These are phyloP conservation scores for Chaetogeoica ovagalla DNA, from an alignment of 2,888 invertebrate genomes.

Conservation along the genomic window DNA sequence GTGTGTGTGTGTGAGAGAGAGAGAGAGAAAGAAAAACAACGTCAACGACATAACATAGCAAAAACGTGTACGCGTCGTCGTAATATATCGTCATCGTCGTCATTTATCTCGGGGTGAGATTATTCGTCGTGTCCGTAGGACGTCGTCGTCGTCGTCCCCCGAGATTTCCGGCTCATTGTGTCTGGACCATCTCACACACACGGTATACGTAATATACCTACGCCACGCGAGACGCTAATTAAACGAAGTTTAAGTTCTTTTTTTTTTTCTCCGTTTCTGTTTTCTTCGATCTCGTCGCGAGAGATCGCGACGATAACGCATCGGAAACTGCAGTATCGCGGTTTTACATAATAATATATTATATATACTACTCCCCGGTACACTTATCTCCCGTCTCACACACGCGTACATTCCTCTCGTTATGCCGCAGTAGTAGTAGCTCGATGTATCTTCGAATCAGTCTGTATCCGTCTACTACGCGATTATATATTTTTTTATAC, in stretches of 20 bases:
- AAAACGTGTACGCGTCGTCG: constrained; percentile 25
- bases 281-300: too few relatives aligned
- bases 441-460: too few relatives aligned
- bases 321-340: constrained; percentile 25
- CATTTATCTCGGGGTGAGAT: constrained; percentile 25
- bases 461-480: too few relatives aligned
- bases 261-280: neutral
- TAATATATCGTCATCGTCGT: constrained; percentile 3
- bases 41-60: neutral
- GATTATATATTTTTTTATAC: too few relatives aligned
- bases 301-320: constrained; percentile 10
- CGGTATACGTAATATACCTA: neutral
- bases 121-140: constrained; percentile 12
- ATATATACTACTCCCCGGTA: too few relatives aligned
- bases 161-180: constrained; percentile 46
- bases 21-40: neutral
- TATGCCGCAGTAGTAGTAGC: too few relatives aligned
- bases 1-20: too few relatives aligned
- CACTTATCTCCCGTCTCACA: neutral
- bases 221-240: constrained; percentile 29
- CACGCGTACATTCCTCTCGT: too few relatives aligned
- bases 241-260: constrained; percentile 10
- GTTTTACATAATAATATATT: constrained; percentile 33
- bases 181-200: constrained; percentile 29
- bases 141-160: neutral